Evolutionary conservation across 2,888 invertebrate genomes (phyloP), one percentile per base, ranked within the genome.

Genomic region (Synergus umbraculus): DNA sequence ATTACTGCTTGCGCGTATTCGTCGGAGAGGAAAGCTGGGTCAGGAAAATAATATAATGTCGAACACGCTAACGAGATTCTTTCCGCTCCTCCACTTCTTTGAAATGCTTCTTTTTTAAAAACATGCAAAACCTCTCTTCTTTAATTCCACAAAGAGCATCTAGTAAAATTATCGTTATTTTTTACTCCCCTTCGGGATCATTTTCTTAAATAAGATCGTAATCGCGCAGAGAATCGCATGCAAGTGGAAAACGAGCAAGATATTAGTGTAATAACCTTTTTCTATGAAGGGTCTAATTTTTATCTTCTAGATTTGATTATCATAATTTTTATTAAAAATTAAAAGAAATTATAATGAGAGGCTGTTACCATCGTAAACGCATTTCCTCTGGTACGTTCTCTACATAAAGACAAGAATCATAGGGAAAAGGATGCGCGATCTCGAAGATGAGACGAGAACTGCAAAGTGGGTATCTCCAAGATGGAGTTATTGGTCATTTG

Each of bases 1-100:
- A 91, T 90, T 90, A 89, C 80, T 80, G 80, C 60, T 10, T 29
- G 78, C 22, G 79, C 79, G 77, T 64, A 58, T 64, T 12, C 63
- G 29, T 64, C 2, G 65, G 65, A 58, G 58, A 58, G 3, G 9
- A 58, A 58, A 58, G 58, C 41, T 65, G 65, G 37, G 37, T 65
- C 41, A 65, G 65, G 65, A 65, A 65, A 65, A 65, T 65, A 65
- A 41, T 65, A 64, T 64, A 29, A 64, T 64, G 41, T 65, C 41
- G 65, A 65, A 65, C 37, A 65, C 37, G 65, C 65, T 65, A 65
- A 65, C 65, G 65, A 65, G 65, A 65, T 65, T 65, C 41, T 41
- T 65, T 41, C 29, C n/a, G 41, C 65, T n/a, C 9, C 41, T 65
- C n/a, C 41, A 65, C 41, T 65, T 65, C 65, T 65, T 41, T 65